These are phyloP conservation scores for Catocala fraxini DNA, from an alignment of 2,888 invertebrate species.

Conservation along the genomic window DNA sequence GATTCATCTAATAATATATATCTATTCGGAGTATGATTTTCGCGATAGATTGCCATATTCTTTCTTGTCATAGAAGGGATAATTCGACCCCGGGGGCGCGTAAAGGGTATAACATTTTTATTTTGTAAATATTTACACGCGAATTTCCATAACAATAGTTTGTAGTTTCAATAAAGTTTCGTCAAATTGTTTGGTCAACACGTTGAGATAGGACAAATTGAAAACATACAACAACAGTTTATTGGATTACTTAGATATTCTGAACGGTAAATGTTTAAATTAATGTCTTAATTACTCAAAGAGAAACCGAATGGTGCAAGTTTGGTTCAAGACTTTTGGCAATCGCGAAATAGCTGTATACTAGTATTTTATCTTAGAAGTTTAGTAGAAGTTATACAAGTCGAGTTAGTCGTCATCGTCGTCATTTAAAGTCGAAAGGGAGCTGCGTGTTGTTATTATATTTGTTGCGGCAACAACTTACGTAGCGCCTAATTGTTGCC, in stretches of 20 bases:
- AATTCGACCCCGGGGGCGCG: slow-evolving; percentile 17
- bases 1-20: slow-evolving; percentile 7
- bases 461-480: too few relatives aligned
- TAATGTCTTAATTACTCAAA: slow-evolving; percentile 65
- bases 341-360: too few relatives aligned
- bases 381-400: slow-evolving; percentile 24
- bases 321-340: slow-evolving; percentile 20
- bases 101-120: slow-evolving; percentile 25
- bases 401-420: slow-evolving; percentile 18
- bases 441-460: slow-evolving; percentile 19
- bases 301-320: slow-evolving; percentile 49
- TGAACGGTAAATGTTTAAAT: slow-evolving; percentile 47
- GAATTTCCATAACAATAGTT: slow-evolving; percentile 41
- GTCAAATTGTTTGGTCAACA: slow-evolving; percentile 37
- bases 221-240: slow-evolving; percentile 46
- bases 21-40: slow-evolving; percentile 23
- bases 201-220: slow-evolving; percentile 21
- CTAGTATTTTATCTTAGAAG: slow-evolving; percentile 4
- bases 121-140: slow-evolving; percentile 30
- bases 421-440: slow-evolving; percentile 29
- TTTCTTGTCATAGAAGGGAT: slow-evolving; percentile 20
- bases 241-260: slow-evolving; percentile 52
- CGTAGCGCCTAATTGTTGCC: too few relatives aligned
- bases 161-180: slow-evolving; percentile 25
- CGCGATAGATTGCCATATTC: slow-evolving; percentile 23